Conservation (phyloP, 2,797 vertebrate species). For the Xiphorhynchus erythropygius region DNA sequence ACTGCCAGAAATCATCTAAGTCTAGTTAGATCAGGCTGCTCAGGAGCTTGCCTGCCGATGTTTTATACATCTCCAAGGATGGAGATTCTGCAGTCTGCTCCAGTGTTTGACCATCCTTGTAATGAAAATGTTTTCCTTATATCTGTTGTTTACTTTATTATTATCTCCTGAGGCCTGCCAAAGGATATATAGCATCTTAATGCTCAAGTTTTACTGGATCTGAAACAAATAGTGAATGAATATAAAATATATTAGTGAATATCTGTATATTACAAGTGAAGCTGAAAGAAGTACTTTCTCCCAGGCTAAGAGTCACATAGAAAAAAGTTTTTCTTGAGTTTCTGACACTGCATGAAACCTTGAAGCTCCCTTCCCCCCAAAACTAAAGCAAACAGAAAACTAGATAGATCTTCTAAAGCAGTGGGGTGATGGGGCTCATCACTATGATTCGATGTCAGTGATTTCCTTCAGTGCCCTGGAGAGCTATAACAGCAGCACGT, state of each 20-base stretch:
- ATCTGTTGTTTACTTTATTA: not conserved
- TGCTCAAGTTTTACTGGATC: not conserved
- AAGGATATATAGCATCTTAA: not conserved
- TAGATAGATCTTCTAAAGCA: not conserved
- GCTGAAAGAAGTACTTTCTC: not conserved
- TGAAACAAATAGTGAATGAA: not conserved
- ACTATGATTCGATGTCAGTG: fast-evolving
- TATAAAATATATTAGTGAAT: not conserved
- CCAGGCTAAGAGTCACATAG: no score
- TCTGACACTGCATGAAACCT: not conserved
- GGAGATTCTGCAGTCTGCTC: not conserved
- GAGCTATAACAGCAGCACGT: not conserved
- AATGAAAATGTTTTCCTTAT: not conserved
- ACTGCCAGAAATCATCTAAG: not conserved
- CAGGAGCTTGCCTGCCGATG: not conserved
- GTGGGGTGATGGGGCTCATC: not conserved
- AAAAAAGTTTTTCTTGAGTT: not conserved
- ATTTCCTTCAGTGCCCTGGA: not conserved
- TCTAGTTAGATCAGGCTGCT: not conserved
- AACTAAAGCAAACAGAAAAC: not conserved
- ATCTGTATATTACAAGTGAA: not conserved
- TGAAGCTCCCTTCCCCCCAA: fast-evolving
- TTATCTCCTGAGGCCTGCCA: not conserved
- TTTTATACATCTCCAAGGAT: not conserved
- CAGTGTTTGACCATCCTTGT: not conserved